Percentiles rank a stretch among this genome's conserved stretches.
phyloP scores from a whole-genome alignment of 2,888 invertebrate genomes.

The Apoderus coryli region DNA sequence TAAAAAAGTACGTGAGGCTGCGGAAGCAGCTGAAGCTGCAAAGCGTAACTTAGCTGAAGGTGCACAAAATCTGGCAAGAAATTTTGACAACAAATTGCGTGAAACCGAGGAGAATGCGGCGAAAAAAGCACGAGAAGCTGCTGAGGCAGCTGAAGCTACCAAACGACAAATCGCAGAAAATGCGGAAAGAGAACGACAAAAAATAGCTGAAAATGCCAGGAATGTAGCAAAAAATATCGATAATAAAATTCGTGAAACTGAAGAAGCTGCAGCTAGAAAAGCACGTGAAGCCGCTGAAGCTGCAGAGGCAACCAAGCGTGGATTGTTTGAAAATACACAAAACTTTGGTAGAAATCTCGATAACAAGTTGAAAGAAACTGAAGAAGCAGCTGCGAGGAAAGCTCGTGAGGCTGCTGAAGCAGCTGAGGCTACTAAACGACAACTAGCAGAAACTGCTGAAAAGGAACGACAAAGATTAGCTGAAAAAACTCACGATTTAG shows the following conservation, averaged over 20 bases:
- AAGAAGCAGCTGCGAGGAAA: conserved; percentile 9
- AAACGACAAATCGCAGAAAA: conserved; percentile 15
- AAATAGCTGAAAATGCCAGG: conserved; percentile 14
- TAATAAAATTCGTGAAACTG: conserved; percentile 15
- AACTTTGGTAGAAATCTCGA: conserved; percentile 12
- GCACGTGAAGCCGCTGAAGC: conserved; percentile 14
- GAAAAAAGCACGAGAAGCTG: conserved; percentile 13
- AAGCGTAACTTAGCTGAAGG: conserved; percentile 10
- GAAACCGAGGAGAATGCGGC: conserved; percentile 14
- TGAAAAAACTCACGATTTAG: conserved; percentile 14
- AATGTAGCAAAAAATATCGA: conserved; percentile 10
- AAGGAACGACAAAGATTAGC: conserved; percentile 15
- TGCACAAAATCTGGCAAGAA: conserved; percentile 15
- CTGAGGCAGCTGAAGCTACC: conserved; percentile 12
- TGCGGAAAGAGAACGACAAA: no score
- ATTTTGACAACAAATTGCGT: conserved; percentile 15
- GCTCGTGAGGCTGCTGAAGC: conserved; percentile 11
- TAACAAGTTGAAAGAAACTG: conserved; percentile 13
- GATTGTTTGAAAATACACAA: conserved; percentile 2
- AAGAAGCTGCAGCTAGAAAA: conserved; percentile 12
- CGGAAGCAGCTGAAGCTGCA: conserved; percentile 11
- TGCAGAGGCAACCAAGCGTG: conserved; percentile 8
- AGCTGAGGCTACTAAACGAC: conserved; percentile 14
- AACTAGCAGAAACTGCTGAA: conserved; percentile 17
- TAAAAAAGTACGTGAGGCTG: conserved; percentile 9